phyloP scores from a whole-genome alignment of 2,888 invertebrate species.

The Conops quadrifasciatus region DNA sequence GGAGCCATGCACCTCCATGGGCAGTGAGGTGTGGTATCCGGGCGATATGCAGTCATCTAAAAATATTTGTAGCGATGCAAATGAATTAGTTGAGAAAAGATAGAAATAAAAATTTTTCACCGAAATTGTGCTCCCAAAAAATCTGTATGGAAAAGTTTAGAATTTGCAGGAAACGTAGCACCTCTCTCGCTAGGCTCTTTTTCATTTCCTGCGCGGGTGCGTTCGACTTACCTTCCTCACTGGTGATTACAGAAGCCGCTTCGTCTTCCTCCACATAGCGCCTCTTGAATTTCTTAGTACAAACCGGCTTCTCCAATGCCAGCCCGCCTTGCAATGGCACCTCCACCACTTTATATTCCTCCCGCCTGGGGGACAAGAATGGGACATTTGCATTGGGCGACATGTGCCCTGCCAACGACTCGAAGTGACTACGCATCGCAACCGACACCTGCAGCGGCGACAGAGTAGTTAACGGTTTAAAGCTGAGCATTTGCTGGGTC shows the following conservation, averaged over 20 bases:
- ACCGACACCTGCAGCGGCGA: constrained; percentile 63
- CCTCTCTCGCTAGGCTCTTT: too few species aligned
- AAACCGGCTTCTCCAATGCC: constrained; percentile 61
- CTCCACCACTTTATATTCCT: constrained; percentile 59
- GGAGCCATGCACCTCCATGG: constrained; percentile 65
- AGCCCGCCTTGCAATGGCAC: constrained; percentile 59
- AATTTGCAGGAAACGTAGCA: too few species aligned
- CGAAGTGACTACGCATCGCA: constrained; percentile 59
- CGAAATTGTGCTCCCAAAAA: too few species aligned
- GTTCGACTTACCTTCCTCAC: constrained; percentile 60
- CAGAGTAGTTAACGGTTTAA: constrained; percentile 60
- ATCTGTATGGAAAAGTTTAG: too few species aligned
- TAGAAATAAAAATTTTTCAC: too few species aligned
- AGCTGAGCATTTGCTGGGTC: constrained; percentile 60
- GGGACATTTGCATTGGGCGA: constrained; percentile 60
- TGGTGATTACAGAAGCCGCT: constrained; percentile 65
- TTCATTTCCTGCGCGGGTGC: too few species aligned
- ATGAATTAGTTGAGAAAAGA: too few species aligned
- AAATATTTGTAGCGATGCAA: background rate
- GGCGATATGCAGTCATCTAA: constrained; percentile 65
- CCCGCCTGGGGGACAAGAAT: constrained; percentile 62
- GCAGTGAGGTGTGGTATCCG: constrained; percentile 64
- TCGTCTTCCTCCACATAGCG: constrained; percentile 65
- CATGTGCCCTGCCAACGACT: constrained; percentile 58
- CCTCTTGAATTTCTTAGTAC: constrained; percentile 62